Evolutionary conservation across 1,140 invertebrate genomes (phyloP), one percentile per base, ranked within the genome.

Genomic region (Aleiodes sp.): DNA sequence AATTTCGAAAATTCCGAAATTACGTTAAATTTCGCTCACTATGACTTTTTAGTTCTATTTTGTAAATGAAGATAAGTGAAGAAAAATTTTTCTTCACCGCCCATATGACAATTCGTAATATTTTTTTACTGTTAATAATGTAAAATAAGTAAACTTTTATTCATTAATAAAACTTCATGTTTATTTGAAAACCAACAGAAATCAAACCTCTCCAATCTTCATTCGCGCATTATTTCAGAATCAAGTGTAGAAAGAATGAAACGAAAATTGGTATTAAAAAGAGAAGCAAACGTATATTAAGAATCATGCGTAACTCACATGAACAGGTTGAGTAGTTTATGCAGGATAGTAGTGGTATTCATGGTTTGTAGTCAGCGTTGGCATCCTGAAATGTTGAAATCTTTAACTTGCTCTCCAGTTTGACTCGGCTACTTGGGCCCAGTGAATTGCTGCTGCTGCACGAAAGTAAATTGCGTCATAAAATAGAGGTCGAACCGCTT

Each of bases 401-500:
- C 56, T 59, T 29, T 29, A 59, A 70, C 39, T 69, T 46, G 64
- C 57, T 73, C 71, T 68, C 65, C 59, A 61, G 37, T 39, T 68
- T 57, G 59, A 70, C 33, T 70, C 46, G 41, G 46, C 46, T 60
- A 24, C 33, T 31, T 26, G 33, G 60, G 35, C 60, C 56, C 28
- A n/a, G 9, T 29, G 56, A 28, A 46, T 56, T 65, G 57, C 63
- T 63, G 63, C 62, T n/a, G n/a, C n/a, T n/a, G 71, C 68, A 74
- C 70, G 74, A 76, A 76, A 76, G 74, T 76, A 68, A 72, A 71
- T 76, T 76, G 46, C 72, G 60, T 70, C 68, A 76, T 60, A 39
- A 60, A 72, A 75, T 72, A 73, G 72, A 76, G 72, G 74, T 74
- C 70, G 68, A 72, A 73, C 63, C 29, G 67, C 67, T 70, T 68